These are phyloP conservation scores for Otis tarda DNA, from an alignment of 2,113 vertebrate genomes.

Conservation along the genomic window DNA sequence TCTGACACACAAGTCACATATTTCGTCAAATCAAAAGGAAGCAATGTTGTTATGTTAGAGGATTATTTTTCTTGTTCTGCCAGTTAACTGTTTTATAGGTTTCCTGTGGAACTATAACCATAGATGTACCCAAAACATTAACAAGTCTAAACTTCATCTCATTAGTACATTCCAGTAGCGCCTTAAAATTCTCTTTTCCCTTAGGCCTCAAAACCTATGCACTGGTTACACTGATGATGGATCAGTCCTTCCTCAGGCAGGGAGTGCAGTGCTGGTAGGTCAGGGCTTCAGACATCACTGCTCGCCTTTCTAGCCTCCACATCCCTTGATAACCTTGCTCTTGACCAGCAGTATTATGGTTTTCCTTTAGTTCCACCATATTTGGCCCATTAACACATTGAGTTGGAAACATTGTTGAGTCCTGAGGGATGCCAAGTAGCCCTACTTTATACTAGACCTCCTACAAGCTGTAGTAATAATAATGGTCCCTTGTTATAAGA, in stretches of 20 bases:
- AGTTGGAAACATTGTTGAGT: not conserved
- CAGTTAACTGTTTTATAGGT: not conserved
- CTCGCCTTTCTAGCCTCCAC: not conserved
- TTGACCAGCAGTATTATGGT: not conserved
- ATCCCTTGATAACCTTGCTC: not conserved
- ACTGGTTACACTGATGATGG: not conserved
- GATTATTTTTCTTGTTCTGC: not conserved
- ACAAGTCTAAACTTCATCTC: not conserved
- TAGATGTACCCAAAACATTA: not conserved
- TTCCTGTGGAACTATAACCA: not conserved
- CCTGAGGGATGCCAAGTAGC: not conserved
- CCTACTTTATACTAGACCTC: not conserved
- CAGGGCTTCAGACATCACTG: not conserved
- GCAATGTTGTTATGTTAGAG: not conserved
- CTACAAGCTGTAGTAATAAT: not conserved
- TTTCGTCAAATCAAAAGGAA: constrained; percentile 33
- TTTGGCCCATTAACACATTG: not conserved
- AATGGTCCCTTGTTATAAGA: not conserved
- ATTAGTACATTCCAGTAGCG: not conserved
- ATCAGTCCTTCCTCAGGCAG: not conserved
- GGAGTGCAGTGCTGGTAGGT: not conserved
- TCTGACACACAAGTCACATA: constrained; percentile 6
- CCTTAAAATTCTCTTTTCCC: not conserved
- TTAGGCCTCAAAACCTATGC: not conserved
- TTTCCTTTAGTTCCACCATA: not conserved